phyloP scores from a whole-genome alignment of 2,888 invertebrate genomes.

The Antheraea assamensis region DNA sequence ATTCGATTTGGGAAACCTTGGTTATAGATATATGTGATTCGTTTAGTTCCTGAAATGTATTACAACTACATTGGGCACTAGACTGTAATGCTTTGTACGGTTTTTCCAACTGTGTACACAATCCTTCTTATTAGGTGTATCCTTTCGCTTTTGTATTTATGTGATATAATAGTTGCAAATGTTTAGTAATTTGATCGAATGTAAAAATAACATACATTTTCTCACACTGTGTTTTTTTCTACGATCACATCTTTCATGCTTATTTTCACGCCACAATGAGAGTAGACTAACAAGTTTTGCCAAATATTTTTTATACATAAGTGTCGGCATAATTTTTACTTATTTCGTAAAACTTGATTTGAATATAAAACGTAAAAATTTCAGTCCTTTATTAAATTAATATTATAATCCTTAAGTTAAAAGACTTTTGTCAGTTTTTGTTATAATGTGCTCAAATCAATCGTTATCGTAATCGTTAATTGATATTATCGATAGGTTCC shows the following conservation, averaged over 20 bases:
- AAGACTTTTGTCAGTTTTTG: background rate
- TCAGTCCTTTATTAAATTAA: background rate
- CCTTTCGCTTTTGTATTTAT: constrained; percentile 6
- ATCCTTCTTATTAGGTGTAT: background rate
- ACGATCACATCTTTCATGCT: background rate
- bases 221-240: constrained; percentile 5
- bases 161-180: constrained; percentile 1
- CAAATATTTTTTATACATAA: background rate
- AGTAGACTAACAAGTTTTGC: background rate
- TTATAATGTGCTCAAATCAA: background rate
- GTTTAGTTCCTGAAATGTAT: constrained; percentile 1
- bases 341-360: background rate
- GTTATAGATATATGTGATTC: constrained; percentile 10
- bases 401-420: background rate
- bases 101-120: background rate
- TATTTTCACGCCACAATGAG: background rate
- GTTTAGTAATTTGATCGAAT: background rate
- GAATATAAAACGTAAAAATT: background rate
- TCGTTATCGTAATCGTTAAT: too few species aligned
- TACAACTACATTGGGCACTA: background rate
- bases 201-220: background rate
- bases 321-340: background rate
- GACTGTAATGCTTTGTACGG: background rate
- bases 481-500: too few species aligned
- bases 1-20: constrained; percentile 1